Evolutionary conservation across 2,113 vertebrate genomes (phyloP), one percentile per base, ranked within the genome.

Genomic region (Nesoenas mayeri): DNA sequence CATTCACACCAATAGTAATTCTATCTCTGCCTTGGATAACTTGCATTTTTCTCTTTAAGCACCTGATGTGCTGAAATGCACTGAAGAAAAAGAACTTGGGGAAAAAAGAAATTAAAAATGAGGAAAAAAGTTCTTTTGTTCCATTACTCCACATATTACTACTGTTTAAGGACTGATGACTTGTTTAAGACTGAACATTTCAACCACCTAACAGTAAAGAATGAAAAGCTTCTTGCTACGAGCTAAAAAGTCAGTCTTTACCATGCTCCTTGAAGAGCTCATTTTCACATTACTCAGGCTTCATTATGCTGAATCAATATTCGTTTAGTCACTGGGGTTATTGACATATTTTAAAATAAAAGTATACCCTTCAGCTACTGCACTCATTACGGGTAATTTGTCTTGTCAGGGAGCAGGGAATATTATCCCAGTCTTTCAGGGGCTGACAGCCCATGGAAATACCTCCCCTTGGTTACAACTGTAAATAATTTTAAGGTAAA

Each of bases 221-320:
- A 97, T 92, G 95, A 96, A 97, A 97, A 97, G 94, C 95, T 97
- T 95, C 96, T 97, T 95, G 96, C 95, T 97, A 97, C 95, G 97
- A 98, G 97, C 97, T 97, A 97, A 98, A 97, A 98, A 97, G 96
- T 93, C 97, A 97, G 97, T 97, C 97, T 98, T 98, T 96, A 97
- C 97, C 95, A 95, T 96, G 94, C 97, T 96, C 95, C 98, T 98
- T 97, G 98, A 98, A 98, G 98, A 98, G 98, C 98, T 98, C 98
- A 98, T 98, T 99, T 98, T 98, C 98, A 98, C 98, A 98, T 98
- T 98, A 98, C 98, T 99, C 98, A 98, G 98, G 98, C 98, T 99
- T 99, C 98, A 99, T 99, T 99, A 99, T 99, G 98, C 98, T 98
- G 98, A 99, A 99, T 99, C 99, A 99, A 99, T 99, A 99, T 99